Percentiles rank a stretch among this genome's conserved stretches.
These are phyloP conservation scores for mouse (Mus musculus) DNA, from an alignment of 2,113 vertebrate genomes.

Conservation along the genomic window DNA sequence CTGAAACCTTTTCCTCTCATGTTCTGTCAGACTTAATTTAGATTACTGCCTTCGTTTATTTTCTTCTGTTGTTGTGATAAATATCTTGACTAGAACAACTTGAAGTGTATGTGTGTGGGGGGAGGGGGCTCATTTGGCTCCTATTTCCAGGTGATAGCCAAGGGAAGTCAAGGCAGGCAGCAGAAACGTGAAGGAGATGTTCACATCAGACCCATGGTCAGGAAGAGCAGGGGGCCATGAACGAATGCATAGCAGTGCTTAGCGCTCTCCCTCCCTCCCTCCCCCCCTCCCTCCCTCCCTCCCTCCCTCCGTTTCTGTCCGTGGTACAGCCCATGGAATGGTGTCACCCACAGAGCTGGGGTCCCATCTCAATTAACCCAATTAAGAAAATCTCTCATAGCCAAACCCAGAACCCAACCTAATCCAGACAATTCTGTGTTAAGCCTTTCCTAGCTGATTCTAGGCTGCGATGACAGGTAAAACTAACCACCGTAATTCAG, in stretches of 20 bases:
- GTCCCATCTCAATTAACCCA: not conserved
- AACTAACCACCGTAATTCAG: not conserved
- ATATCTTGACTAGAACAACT: not conserved
- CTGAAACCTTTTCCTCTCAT: not conserved
- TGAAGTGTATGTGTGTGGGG: not conserved
- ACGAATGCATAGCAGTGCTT: too few relatives aligned
- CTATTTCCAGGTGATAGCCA: not conserved
- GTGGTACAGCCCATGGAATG: not conserved
- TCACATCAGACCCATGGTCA: not conserved
- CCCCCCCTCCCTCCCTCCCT: not conserved
- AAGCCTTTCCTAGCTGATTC: not conserved
- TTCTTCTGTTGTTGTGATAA: not conserved
- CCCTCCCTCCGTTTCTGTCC: not conserved
- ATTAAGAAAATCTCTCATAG: not conserved
- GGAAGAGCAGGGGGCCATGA: not conserved
- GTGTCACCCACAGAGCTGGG: not conserved
- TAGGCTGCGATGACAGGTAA: not conserved
- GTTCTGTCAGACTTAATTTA: not conserved
- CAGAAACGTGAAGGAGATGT: not conserved
- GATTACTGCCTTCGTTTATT: not conserved
- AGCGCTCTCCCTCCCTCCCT: not conserved
- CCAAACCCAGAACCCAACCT: not conserved
- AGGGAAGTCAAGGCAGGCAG: not conserved
- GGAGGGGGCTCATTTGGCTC: not conserved
- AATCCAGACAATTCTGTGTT: too few relatives aligned